Evolutionary conservation across 2,888 invertebrate species (phyloP).

Genomic region (Ectobius pallidus): DNA sequence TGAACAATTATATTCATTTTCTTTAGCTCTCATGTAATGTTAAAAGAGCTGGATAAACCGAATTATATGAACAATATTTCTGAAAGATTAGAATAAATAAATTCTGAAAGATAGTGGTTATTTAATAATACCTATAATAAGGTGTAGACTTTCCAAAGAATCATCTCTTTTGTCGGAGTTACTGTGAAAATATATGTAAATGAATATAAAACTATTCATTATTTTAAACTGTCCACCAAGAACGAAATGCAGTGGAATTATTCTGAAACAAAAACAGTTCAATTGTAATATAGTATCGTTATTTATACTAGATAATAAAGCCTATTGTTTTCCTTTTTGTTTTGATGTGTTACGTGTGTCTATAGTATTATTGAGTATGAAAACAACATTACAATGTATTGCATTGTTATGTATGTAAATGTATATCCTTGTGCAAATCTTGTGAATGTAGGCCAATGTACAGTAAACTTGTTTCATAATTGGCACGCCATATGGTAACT

Average conservation of each 20-base stretch:
- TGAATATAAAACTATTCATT: neutral
- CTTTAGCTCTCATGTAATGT: conserved; percentile 24
- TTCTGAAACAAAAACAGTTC: neutral
- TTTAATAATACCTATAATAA: neutral
- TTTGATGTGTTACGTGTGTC: conserved; percentile 24
- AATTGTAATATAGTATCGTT: conserved; percentile 21
- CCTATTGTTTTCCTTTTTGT: conserved; percentile 17
- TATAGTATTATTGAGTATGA: conserved; percentile 17
- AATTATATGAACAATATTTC: conserved; percentile 30
- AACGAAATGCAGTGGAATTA: neutral
- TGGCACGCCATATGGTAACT: neutral
- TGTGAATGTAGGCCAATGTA: conserved; percentile 21
- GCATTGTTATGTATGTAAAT: conserved; percentile 27
- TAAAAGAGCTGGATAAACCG: conserved; percentile 30
- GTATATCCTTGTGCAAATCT: conserved; percentile 19
- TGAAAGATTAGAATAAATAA: neutral
- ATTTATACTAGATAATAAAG: conserved; percentile 24
- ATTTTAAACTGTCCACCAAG: neutral
- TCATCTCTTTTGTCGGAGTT: conserved; percentile 8
- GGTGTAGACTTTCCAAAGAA: conserved; percentile 23
- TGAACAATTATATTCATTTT: no score
- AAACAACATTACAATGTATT: conserved; percentile 18
- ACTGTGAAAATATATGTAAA: conserved; percentile 17
- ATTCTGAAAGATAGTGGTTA: neutral
- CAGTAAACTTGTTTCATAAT: neutral